Conservation (phyloP, 2,888 invertebrate species). For the Maniola hyperantus region DNA sequence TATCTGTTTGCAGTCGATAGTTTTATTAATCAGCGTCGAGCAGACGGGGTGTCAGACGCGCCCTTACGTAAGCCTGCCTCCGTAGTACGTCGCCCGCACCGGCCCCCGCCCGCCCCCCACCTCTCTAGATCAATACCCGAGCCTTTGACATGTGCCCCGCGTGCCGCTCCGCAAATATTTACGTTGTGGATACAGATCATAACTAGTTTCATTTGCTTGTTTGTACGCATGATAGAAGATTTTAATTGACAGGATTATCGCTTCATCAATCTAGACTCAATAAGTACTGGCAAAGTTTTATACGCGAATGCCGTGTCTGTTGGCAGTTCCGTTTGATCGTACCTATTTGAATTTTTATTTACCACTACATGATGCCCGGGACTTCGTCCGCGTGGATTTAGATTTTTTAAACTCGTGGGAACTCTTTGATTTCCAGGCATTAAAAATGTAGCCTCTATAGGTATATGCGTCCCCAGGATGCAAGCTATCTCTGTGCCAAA, state of each 20-base stretch:
- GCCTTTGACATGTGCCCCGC: conserved; percentile 81
- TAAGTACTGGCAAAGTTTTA: background rate
- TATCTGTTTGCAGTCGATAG: conserved; percentile 61
- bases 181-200: conserved; percentile 79
- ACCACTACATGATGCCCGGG: background rate
- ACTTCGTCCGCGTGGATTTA: too few species aligned
- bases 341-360: background rate
- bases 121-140: conserved; percentile 79
- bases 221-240: conserved; percentile 54
- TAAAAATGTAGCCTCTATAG: too few species aligned
- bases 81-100: conserved; percentile 51
- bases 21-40: conserved; percentile 75
- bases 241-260: conserved; percentile 51
- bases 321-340: conserved; percentile 4
- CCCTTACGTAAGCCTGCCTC: conserved; percentile 76
- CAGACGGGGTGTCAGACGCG: conserved; percentile 78
- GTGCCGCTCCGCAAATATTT: conserved; percentile 79
- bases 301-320: conserved; percentile 4
- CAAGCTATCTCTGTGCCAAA: too few species aligned
- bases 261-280: conserved; percentile 28
- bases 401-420: too few species aligned
- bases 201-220: conserved; percentile 73
- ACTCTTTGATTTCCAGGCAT: too few species aligned
- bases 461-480: too few species aligned
- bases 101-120: conserved; percentile 45